Conservation (phyloP, 92 coral and sea anemone species). For the Muricea muricata region DNA sequence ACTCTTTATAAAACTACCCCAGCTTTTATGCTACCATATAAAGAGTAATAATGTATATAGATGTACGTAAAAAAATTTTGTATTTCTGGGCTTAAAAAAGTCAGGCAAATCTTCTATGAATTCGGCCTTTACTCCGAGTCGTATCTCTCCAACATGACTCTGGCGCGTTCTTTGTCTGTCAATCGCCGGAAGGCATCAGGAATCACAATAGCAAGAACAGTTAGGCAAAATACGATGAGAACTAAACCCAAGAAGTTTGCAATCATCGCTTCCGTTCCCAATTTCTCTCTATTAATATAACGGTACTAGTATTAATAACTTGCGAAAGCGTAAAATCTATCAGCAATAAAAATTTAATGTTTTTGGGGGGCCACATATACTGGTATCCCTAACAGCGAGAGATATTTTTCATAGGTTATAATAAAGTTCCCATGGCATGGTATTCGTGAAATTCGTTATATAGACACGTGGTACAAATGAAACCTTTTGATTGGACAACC, state of each 20-base stretch:
- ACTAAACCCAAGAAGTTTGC: slow-evolving; percentile 44
- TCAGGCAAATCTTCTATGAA: not conserved
- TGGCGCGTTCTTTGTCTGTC: slow-evolving; percentile 43
- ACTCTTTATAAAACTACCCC: too few relatives aligned
- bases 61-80: too few relatives aligned
- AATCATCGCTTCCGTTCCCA: slow-evolving; percentile 43
- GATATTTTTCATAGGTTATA: too few relatives aligned
- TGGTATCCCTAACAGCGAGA: too few relatives aligned
- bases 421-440: not conserved
- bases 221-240: slow-evolving; percentile 25
- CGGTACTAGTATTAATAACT: not conserved
- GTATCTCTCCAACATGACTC: slow-evolving; percentile 46
- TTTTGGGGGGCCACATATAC: too few relatives aligned
- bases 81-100: not conserved
- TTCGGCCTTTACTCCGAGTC: slow-evolving; percentile 2
- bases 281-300: not conserved
- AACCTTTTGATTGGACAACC: too few relatives aligned
- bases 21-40: too few relatives aligned
- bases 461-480: too few relatives aligned
- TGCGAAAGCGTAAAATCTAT: too few relatives aligned
- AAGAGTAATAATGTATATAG: too few relatives aligned
- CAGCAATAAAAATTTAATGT: too few relatives aligned
- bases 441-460: not conserved
- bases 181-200: slow-evolving; percentile 42
- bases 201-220: slow-evolving; percentile 30